Evolutionary conservation across 2,113 vertebrate genomes (phyloP).

Genomic region (Chionodraco myersi): DNA sequence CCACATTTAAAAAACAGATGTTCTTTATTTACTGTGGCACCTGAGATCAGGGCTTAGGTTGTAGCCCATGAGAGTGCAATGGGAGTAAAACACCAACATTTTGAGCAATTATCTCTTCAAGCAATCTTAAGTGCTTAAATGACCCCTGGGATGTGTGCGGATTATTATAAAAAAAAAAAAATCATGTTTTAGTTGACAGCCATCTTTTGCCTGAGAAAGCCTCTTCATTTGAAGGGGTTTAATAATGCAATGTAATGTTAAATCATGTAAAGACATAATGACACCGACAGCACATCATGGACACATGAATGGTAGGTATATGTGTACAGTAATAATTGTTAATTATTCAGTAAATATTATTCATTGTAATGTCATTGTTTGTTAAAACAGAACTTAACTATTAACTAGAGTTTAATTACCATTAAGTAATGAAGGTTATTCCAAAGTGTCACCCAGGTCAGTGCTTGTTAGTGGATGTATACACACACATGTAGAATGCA

Average conservation of each 20-base stretch:
- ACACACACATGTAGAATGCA: background rate
- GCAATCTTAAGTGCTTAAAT: slow-evolving; percentile 19
- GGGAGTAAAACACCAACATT: slow-evolving; percentile 14
- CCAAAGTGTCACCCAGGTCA: background rate
- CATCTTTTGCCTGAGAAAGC: background rate
- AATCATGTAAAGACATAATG: slow-evolving; percentile 37
- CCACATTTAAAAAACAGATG: background rate
- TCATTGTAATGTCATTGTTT: no score
- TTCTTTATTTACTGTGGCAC: background rate
- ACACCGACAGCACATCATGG: slow-evolving; percentile 15
- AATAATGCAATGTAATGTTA: slow-evolving; percentile 5
- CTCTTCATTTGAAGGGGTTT: background rate
- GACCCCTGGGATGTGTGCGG: slow-evolving; percentile 1
- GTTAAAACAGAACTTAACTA: no score
- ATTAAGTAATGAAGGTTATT: no score
- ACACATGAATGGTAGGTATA: background rate
- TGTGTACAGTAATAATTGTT: background rate
- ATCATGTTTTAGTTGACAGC: background rate
- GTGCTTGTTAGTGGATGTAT: background rate
- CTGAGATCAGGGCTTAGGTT: background rate
- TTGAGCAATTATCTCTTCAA: slow-evolving; percentile 19
- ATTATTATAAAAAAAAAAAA: slow-evolving; percentile 10
- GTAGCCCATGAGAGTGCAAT: background rate
- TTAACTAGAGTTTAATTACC: no score
- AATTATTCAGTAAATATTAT: no score